Evolutionary conservation across 2,888 invertebrate species (phyloP), one percentile per base, ranked within the genome.

Genomic region (Leuctra nigra): DNA sequence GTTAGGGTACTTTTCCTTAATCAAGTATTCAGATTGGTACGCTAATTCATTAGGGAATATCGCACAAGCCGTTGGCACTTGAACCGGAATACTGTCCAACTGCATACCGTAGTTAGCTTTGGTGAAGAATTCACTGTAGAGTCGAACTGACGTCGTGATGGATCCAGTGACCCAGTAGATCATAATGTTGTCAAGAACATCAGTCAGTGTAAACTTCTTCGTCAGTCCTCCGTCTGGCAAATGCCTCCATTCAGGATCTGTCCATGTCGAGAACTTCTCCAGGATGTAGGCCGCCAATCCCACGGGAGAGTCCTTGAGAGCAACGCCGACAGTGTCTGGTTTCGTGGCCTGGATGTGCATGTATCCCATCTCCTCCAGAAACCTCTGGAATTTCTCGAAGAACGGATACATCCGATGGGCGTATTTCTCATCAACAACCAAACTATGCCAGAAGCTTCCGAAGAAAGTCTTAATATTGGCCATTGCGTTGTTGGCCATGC

Each of bases 11-110:
- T 80, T 82, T 1, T 77, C 69, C 41, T 72, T 71, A 2, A 89
- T 66, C 2, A 84, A 68, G 16, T 70, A 73, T 63, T 85, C 81
- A 0, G 86, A 78, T 11, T 73, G 68, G 60, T 78, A 79, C 0
- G 72, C 36, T 0, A 91, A 18, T 63, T 92, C 92, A 63, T 87
- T 64, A 4, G 82, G 84, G 66, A 88, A 89, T n/a, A 79, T 77
- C 0, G 88, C 84, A 65, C 88, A 86, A 52, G 81, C 90, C 0
- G 81, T 79, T 2, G 90, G 90, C 1, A 87, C 86, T 0, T 68
- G 14, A 20, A 20, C n/a, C 16, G 44, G 36, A n/a, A 38, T 25
- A 18, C 22, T 41, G 22, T 59, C 56, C 7, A 59, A 33, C 13
- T 38, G 29, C 22, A 56, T 36, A 11, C 46, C 35, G 9, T 20